Evolutionary conservation across 2,113 vertebrate genomes (phyloP).

Genomic region (Columba livia): DNA sequence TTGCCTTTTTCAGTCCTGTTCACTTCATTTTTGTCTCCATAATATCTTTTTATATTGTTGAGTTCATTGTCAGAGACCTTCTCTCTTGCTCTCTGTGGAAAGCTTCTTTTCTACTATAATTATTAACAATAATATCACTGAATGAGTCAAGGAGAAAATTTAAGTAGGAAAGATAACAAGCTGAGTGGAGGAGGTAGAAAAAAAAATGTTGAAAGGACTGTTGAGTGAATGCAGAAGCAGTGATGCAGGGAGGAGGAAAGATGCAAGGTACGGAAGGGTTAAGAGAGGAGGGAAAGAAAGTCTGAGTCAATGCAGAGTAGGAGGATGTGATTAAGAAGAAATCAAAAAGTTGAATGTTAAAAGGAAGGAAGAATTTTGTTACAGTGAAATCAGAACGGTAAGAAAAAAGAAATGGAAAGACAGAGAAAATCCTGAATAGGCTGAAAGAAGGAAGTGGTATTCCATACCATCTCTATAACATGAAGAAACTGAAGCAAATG

Average conservation of each 20-base stretch:
- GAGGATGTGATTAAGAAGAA: slow-evolving; percentile 60
- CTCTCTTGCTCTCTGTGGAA: neutral
- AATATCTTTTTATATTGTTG: neutral
- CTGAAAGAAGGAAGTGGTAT: neutral
- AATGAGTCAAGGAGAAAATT: slow-evolving; percentile 42
- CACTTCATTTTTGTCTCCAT: neutral
- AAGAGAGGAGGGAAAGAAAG: slow-evolving; percentile 33
- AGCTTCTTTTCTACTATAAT: neutral
- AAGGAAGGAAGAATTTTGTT: slow-evolving; percentile 24
- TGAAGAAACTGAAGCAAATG: neutral
- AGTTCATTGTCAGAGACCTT: neutral
- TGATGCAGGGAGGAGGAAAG: neutral
- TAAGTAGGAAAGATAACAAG: slow-evolving; percentile 8
- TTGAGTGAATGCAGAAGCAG: neutral
- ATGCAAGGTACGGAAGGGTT: neutral
- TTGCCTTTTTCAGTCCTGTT: neutral
- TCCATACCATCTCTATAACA: neutral
- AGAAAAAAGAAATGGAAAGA: neutral
- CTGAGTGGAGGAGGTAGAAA: slow-evolving; percentile 30
- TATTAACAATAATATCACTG: slow-evolving; percentile 23
- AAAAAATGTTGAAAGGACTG: neutral
- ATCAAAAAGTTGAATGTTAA: slow-evolving; percentile 31
- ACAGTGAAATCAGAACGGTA: neutral
- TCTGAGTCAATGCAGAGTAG: slow-evolving; percentile 66
- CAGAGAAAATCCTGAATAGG: slow-evolving; percentile 8